Base-by-base conservation (phyloP, 1,140 invertebrate genomes). In the Ectropis grisescens region DNA sequence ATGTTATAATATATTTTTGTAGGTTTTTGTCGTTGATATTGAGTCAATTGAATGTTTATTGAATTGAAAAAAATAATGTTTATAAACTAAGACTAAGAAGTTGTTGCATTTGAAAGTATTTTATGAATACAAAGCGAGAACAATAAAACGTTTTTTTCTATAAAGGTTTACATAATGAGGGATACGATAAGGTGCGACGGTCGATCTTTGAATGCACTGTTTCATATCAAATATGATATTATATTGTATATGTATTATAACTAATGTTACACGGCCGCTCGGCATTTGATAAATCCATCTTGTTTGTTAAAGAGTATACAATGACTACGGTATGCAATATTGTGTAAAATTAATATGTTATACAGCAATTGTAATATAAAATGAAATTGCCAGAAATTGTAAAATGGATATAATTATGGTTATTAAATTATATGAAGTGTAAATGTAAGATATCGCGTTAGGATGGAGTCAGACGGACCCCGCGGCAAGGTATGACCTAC, bases 31-130 rank as follows among this genome's bases (percentile, higher is more conserved):
- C 72, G 72, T 80, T 80, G 72, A 78, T 78, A 76, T 69, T 76
- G 65, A 75, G 75, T 80, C 75, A 80, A 80, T 80, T 80, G 75
- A 74, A 75, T 75, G 72, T 80, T 80, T 74, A 80, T 59, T 71
- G 68, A 71, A 79, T 72, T 79, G 62, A 80, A 71, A 56, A 62
- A 74, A 71, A 71, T 64, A 69, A 74, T 70, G 66, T 78, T 72
- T 71, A 75, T 70, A 64, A 66, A 70, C 41, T 76, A 80, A 75
- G 70, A 71, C 59, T 80, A 80, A 76, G 68, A 69, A 69, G 67
- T 80, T 80, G 72, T 80, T 80, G 75, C 75, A 80, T 80, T 78
- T 80, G 64, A 75, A 80, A 75, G 75, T 80, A 78, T 80, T 78
- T 72, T 78, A 75, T 80, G 68, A 52, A 75, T 80, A 74, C 66